These are phyloP conservation scores for Drosophila tani DNA, from an alignment of 1,140 invertebrate species.

Conservation along the genomic window DNA sequence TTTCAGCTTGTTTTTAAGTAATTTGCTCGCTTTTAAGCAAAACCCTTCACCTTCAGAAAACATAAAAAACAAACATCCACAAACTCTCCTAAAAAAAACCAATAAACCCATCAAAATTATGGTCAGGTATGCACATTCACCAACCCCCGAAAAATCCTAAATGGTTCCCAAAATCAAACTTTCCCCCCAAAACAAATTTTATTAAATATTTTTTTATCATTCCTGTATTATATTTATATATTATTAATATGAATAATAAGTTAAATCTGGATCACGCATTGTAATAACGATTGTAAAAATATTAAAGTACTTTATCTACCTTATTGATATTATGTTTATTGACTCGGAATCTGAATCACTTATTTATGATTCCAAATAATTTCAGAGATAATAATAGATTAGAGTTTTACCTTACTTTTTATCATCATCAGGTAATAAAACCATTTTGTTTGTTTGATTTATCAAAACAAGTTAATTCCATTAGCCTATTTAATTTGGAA, in stretches of 20 bases:
- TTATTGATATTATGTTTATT: neutral
- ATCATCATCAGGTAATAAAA: neutral
- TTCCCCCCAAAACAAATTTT: neutral
- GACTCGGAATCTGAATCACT: too few species aligned
- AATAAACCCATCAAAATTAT: conserved; percentile 57
- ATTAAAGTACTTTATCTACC: neutral
- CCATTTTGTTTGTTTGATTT: neutral
- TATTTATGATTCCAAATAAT: too few species aligned
- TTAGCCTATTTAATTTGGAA: neutral
- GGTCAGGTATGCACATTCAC: conserved; percentile 62
- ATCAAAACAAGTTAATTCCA: neutral
- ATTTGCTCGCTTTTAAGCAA: conserved; percentile 55
- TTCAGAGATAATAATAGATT: neutral
- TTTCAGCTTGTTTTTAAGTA: conserved; percentile 60
- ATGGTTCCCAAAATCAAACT: neutral
- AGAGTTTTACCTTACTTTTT: neutral
- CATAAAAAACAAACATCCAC: conserved; percentile 22
- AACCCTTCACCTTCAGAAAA: conserved; percentile 13
- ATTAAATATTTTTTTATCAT: neutral
- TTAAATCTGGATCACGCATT: neutral
- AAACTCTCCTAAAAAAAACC: conserved; percentile 15
- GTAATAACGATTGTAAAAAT: neutral
- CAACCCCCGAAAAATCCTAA: conserved; percentile 4
- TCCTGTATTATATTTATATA: too few species aligned
- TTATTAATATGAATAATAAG: too few species aligned